phyloP scores from a whole-genome alignment of 2,797 vertebrate genomes.

The Sebastes diaconus region DNA sequence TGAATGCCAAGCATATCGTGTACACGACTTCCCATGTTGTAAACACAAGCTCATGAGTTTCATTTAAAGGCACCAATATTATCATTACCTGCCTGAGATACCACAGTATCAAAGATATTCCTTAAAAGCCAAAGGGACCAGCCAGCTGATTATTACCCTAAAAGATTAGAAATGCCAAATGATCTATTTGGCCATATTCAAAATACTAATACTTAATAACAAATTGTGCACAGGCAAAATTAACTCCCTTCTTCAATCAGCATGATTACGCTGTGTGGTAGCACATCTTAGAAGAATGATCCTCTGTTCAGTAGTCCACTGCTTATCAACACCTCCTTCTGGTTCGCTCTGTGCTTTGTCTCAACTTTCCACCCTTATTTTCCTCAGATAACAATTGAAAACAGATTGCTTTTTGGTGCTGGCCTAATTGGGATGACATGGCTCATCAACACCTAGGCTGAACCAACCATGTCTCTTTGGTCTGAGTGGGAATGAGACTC shows the following conservation, averaged over 20 bases:
- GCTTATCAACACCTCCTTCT: constrained; percentile 54
- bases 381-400: constrained; percentile 61
- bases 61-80: too few relatives aligned
- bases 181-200: not conserved
- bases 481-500: constrained; percentile 37
- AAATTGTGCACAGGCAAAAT: constrained; percentile 1
- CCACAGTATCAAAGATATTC: not conserved
- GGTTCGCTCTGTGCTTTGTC: not conserved
- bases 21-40: too few relatives aligned
- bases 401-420: constrained; percentile 64
- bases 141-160: not conserved
- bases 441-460: constrained; percentile 69
- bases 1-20: too few relatives aligned
- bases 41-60: too few relatives aligned
- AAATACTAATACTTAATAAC: constrained; percentile 10
- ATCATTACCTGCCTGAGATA: not conserved
- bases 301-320: constrained; percentile 23
- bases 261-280: constrained; percentile 11
- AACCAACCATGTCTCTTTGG: constrained; percentile 38
- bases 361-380: constrained; percentile 42
- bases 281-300: constrained; percentile 8
- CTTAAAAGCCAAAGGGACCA: not conserved
- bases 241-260: constrained; percentile 12
- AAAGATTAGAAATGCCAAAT: constrained; percentile 5
- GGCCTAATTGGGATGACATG: constrained; percentile 69